These are phyloP conservation scores for Sciurus vulgaris DNA, from an alignment of 2,797 vertebrate genomes.

Conservation along the genomic window DNA sequence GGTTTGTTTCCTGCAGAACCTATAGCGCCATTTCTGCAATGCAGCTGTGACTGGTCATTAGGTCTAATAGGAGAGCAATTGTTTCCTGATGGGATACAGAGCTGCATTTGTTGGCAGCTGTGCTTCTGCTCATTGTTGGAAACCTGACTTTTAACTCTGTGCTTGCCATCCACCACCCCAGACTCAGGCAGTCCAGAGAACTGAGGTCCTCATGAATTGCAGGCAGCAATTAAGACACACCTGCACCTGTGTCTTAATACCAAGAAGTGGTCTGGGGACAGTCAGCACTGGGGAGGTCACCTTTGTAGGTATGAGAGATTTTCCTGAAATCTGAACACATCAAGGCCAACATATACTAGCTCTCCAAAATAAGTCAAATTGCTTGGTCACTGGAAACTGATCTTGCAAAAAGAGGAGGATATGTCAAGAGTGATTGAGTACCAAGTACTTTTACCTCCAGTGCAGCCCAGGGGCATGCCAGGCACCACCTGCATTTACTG, in stretches of 20 bases:
- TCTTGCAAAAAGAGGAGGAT: not conserved
- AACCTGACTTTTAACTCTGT: conserved; percentile 42
- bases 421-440: not conserved
- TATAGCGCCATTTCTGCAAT: conserved; percentile 27
- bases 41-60: conserved; percentile 56
- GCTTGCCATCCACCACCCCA: not conserved
- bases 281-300: not conserved
- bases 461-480: not conserved
- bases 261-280: not conserved
- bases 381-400: not conserved
- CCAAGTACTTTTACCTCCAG: not conserved
- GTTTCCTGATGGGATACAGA: conserved; percentile 52
- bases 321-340: not conserved
- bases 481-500: not conserved
- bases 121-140: not conserved
- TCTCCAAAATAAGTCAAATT: not conserved
- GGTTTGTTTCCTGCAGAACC: conserved; percentile 44
- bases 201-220: not conserved
- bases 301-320: not conserved
- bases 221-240: not conserved
- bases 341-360: not conserved
- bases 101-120: not conserved
- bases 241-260: not conserved
- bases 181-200: not conserved
- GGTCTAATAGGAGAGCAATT: conserved; percentile 26